Conservation (phyloP, 1,140 invertebrate species). For the Diplogasteroides magnus region DNA sequence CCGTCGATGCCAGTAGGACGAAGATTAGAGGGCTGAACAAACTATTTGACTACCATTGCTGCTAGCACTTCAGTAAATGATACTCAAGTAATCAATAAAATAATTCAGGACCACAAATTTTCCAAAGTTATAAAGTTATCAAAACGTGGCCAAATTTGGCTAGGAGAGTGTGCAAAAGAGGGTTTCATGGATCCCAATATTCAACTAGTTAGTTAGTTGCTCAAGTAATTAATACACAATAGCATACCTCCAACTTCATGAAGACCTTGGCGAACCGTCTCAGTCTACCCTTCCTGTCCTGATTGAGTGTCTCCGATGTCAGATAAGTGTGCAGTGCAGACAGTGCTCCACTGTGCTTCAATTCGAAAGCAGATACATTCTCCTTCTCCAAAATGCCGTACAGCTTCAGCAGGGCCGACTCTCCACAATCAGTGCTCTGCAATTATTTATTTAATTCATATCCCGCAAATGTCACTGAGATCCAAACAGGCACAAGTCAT, state of each 20-base stretch:
- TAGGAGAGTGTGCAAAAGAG: too few relatives aligned
- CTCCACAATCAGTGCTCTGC: too few relatives aligned
- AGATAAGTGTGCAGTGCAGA: constrained; percentile 40
- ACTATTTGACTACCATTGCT: too few relatives aligned
- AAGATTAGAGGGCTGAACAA: constrained; percentile 34
- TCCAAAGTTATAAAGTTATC: too few relatives aligned
- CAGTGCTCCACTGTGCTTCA: constrained; percentile 48
- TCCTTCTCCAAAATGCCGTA: constrained; percentile 10
- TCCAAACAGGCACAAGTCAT: too few relatives aligned
- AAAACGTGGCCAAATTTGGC: too few relatives aligned
- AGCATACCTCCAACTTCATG: constrained; percentile 37
- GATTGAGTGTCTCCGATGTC: constrained; percentile 24
- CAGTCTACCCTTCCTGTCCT: constrained; percentile 29
- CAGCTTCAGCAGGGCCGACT: constrained; percentile 4
- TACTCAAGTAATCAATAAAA: constrained; percentile 18
- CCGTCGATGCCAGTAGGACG: constrained; percentile 33
- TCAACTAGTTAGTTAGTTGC: too few relatives aligned
- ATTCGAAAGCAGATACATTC: constrained; percentile 44
- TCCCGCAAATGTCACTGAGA: too few relatives aligned
- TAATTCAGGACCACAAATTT: constrained; percentile 13
- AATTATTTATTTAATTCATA: too few relatives aligned
- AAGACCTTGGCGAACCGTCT: constrained; percentile 44
- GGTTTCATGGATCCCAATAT: too few relatives aligned
- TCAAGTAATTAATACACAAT: not conserved
- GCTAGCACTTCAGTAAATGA: too few relatives aligned